Evolutionary conservation across 2,888 invertebrate genomes (phyloP).

Genomic region (Agrypnus murinus): DNA sequence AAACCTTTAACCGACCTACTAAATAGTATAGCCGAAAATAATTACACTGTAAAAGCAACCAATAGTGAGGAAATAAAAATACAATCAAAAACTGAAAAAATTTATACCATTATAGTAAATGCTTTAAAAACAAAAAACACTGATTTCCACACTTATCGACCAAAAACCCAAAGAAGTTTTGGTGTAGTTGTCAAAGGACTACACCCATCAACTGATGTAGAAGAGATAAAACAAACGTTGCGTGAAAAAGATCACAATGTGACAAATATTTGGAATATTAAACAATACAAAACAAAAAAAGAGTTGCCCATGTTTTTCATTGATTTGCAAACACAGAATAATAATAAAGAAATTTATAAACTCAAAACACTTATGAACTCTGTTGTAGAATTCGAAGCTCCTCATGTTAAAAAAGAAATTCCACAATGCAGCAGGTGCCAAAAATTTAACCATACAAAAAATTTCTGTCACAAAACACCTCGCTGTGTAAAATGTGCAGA

Average conservation of each 20-base stretch:
- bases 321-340: background rate
- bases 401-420: background rate
- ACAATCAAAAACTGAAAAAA: background rate
- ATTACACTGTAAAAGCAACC: background rate
- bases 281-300: no score
- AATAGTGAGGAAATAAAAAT: background rate
- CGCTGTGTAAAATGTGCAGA: background rate
- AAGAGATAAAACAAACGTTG: background rate
- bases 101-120: background rate
- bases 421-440: background rate
- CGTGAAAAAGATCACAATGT: background rate
- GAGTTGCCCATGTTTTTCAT: background rate
- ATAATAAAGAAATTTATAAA: no score
- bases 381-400: background rate
- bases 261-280: no score
- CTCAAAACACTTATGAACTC: background rate
- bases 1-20: constrained; percentile 4
- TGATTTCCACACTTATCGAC: background rate
- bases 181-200: background rate
- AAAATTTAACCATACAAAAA: background rate
- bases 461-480: no score
- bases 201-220: background rate
- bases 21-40: background rate
- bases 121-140: background rate
- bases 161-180: background rate